These are phyloP conservation scores for Molossus molossus DNA, from an alignment of 2,797 vertebrate species.

Conservation along the genomic window DNA sequence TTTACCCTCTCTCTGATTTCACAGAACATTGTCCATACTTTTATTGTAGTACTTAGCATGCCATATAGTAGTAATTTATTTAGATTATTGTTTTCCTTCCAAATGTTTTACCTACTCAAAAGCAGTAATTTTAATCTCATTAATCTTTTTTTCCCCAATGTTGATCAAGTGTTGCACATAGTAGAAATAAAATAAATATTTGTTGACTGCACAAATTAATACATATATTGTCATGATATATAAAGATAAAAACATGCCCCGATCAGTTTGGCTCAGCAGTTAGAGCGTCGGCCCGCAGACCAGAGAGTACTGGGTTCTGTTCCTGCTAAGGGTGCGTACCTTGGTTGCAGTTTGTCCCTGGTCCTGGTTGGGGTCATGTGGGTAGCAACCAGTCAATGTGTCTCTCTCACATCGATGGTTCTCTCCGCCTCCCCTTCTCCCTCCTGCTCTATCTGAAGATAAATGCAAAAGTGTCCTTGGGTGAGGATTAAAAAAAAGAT, in stretches of 20 bases:
- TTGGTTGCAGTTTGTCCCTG: too few relatives aligned
- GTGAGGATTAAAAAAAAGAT: background rate
- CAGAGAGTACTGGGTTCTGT: too few relatives aligned
- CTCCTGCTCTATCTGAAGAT: too few relatives aligned
- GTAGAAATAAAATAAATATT: constrained; percentile 40
- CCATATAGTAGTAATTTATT: constrained; percentile 25
- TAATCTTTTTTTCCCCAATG: constrained; percentile 16
- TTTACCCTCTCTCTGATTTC: constrained; percentile 23
- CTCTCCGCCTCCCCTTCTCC: too few relatives aligned
- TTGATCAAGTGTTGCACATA: background rate
- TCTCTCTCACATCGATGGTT: too few relatives aligned
- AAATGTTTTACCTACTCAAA: constrained; percentile 48
- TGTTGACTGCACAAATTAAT: constrained; percentile 26
- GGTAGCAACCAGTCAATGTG: too few relatives aligned
- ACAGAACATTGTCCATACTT: constrained; percentile 43
- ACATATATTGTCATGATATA: background rate
- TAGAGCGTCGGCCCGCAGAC: too few relatives aligned
- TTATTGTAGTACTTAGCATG: constrained; percentile 27
- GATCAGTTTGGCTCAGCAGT: too few relatives aligned
- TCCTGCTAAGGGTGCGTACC: too few relatives aligned
- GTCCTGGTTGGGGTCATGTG: too few relatives aligned
- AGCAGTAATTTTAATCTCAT: constrained; percentile 22
- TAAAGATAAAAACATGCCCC: constrained; percentile 18
- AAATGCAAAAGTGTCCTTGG: too few relatives aligned
- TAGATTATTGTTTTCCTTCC: background rate